Evolutionary conservation across 2,797 vertebrate genomes (phyloP).

Genomic region (Ceryle rudis): DNA sequence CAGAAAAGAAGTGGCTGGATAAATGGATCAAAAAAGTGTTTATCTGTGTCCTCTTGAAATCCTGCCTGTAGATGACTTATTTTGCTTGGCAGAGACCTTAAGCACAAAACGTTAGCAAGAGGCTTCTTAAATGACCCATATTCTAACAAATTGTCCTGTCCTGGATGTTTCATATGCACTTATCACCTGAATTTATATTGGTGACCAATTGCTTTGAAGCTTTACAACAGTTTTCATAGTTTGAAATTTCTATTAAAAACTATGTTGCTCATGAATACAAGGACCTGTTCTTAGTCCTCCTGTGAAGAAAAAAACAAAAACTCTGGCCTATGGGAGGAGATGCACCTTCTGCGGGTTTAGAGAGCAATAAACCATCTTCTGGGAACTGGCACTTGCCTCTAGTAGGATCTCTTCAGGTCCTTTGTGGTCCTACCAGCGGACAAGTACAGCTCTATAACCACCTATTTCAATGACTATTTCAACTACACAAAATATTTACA

Average conservation of each 20-base stretch:
- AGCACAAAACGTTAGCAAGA: neutral
- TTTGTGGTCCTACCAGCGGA: neutral
- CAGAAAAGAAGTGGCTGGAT: neutral
- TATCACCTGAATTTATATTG: neutral
- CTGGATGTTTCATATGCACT: neutral
- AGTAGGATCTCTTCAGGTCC: neutral
- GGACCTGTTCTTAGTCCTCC: neutral
- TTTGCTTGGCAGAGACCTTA: neutral
- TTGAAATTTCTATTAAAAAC: neutral
- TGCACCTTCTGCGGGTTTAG: neutral
- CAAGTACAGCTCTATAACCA: neutral
- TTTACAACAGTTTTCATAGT: neutral
- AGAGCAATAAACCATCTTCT: neutral
- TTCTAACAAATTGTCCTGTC: neutral
- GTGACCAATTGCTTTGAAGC: neutral
- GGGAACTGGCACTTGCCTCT: neutral
- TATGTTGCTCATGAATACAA: neutral
- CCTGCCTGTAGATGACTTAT: neutral
- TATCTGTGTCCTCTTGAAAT: neutral
- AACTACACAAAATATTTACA: neutral
- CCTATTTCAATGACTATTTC: neutral
- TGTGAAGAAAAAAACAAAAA: neutral
- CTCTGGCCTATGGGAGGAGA: neutral
- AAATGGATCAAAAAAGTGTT: neutral
- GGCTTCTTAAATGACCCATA: neutral